phyloP scores from a whole-genome alignment of 2,888 invertebrate species.

The Platycheirus rosarum region DNA sequence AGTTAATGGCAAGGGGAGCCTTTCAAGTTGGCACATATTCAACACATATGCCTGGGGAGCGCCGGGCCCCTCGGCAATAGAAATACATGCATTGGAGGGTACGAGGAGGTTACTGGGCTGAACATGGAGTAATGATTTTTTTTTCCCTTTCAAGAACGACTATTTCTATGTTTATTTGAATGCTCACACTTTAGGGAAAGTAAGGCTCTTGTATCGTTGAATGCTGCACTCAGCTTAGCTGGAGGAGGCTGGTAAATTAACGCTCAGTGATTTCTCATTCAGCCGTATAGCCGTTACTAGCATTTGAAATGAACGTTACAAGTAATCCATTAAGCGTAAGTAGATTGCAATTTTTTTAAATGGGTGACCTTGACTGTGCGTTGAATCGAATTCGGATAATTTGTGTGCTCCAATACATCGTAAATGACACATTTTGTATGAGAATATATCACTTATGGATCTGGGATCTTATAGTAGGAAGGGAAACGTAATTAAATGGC shows the following conservation, averaged over 20 bases:
- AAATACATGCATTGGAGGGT: too few relatives aligned
- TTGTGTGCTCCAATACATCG: neutral
- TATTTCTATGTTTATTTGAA: conserved; percentile 23
- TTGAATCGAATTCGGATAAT: neutral
- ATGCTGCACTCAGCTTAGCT: conserved; percentile 30
- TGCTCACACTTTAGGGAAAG: conserved; percentile 24
- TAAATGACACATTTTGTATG: too few relatives aligned
- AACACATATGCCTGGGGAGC: neutral
- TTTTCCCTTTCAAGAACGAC: conserved; percentile 12
- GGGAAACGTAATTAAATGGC: too few relatives aligned
- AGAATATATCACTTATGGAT: too few relatives aligned
- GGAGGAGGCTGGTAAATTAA: neutral
- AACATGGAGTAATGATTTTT: conserved; percentile 13
- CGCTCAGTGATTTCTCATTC: neutral
- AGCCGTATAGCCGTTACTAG: neutral
- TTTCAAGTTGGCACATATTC: conserved; percentile 40
- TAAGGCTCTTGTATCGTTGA: neutral
- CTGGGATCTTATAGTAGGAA: too few relatives aligned
- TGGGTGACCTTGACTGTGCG: neutral
- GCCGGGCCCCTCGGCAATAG: neutral
- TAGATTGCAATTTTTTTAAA: neutral
- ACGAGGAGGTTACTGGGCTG: conserved; percentile 24
- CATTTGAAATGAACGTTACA: neutral
- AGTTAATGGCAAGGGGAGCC: conserved; percentile 54
- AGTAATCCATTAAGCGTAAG: neutral